phyloP scores from a whole-genome alignment of 2,888 invertebrate genomes.

The Choristoneura rosaceana region DNA sequence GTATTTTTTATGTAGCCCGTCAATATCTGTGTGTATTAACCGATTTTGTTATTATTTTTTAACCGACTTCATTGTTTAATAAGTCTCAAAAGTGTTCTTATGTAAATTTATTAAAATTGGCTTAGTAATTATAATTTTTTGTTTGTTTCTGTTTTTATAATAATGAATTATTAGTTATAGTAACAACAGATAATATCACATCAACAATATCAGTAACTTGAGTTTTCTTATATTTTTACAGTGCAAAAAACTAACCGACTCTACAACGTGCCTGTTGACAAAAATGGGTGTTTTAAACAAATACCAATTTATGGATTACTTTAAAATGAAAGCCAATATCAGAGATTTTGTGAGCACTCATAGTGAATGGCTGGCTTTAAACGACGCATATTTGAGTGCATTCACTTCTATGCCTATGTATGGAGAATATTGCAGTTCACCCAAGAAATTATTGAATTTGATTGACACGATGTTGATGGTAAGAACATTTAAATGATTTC shows the following conservation, averaged over 20 bases:
- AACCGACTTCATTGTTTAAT: too few relatives aligned
- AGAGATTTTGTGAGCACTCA: slow-evolving; percentile 53
- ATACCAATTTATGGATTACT: slow-evolving; percentile 75
- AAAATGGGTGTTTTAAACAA: slow-evolving; percentile 73
- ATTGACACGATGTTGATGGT: slow-evolving; percentile 75
- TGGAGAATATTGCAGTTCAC: slow-evolving; percentile 65
- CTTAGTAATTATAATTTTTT: too few relatives aligned
- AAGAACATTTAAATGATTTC: slow-evolving; percentile 44
- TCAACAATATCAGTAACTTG: not conserved
- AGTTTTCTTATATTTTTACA: slow-evolving; percentile 51
- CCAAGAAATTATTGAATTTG: slow-evolving; percentile 71
- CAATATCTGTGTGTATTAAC: too few relatives aligned
- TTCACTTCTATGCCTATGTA: slow-evolving; percentile 65
- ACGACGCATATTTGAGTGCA: slow-evolving; percentile 57
- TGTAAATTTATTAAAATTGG: too few relatives aligned
- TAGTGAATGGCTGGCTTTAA: slow-evolving; percentile 54
- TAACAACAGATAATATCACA: too few relatives aligned
- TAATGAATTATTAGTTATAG: too few relatives aligned
- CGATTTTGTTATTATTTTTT: too few relatives aligned
- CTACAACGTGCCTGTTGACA: slow-evolving; percentile 64
- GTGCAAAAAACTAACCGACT: slow-evolving; percentile 65
- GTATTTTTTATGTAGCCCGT: too few relatives aligned
- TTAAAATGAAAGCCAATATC: slow-evolving; percentile 71
- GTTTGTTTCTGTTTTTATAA: too few relatives aligned
- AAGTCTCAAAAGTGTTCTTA: too few relatives aligned